phyloP scores from a whole-genome alignment of 2,888 invertebrate species.

The Julus scandinavius region DNA sequence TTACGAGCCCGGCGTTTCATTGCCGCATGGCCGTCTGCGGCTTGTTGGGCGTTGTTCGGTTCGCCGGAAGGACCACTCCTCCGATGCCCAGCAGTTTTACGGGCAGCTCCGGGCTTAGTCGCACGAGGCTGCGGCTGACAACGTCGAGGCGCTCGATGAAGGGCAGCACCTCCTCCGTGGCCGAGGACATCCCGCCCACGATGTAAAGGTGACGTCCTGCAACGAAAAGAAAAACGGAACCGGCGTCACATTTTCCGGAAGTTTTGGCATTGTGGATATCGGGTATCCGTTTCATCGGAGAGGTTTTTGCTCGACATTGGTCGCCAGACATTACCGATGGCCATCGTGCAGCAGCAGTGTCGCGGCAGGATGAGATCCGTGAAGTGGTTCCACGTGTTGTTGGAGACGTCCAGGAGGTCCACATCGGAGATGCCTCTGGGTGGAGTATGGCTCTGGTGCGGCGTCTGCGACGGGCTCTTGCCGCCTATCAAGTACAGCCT shows the following conservation, averaged over 20 bases:
- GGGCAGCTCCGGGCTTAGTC: slow-evolving; percentile 4
- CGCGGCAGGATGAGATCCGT: slow-evolving; percentile 40
- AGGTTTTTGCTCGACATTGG: no score
- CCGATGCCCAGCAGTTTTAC: slow-evolving; percentile 41
- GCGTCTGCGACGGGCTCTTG: neutral
- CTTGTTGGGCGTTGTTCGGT: neutral
- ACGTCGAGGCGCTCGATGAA: slow-evolving; percentile 6
- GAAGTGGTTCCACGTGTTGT: slow-evolving; percentile 40
- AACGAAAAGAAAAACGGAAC: neutral
- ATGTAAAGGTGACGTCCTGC: slow-evolving; percentile 45
- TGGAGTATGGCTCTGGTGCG: neutral
- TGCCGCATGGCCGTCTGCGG: no score
- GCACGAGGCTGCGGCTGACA: neutral
- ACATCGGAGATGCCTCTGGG: slow-evolving; percentile 48
- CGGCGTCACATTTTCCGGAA: neutral
- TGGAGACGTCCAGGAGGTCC: slow-evolving; percentile 13
- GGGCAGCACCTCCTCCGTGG: slow-evolving; percentile 10
- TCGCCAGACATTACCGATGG: slow-evolving; percentile 46
- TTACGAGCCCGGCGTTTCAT: no score
- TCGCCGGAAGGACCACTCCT: slow-evolving; percentile 68
- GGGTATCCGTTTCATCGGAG: no score
- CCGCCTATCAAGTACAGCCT: slow-evolving; percentile 31
- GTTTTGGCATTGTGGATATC: neutral
- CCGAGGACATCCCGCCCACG: slow-evolving; percentile 51
- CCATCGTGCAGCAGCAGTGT: slow-evolving; percentile 40